These are phyloP conservation scores for Montipora capricornis DNA, from an alignment of 64 coral and sea anemone species.

Conservation along the genomic window DNA sequence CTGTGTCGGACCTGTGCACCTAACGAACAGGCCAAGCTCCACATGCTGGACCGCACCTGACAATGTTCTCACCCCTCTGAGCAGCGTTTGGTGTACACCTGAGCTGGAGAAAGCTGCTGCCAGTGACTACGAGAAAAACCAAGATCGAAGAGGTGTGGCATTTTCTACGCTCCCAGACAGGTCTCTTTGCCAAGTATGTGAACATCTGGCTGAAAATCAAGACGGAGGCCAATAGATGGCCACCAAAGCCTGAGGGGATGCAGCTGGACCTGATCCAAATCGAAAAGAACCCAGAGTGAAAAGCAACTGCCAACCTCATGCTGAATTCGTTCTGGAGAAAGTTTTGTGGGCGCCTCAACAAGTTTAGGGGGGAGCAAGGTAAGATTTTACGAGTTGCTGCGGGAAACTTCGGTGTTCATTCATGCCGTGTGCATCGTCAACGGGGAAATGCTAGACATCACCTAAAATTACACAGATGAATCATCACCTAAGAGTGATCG, in stretches of 20 bases:
- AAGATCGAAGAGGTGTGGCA: too few species aligned
- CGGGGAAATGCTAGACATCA: neutral
- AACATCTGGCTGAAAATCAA: neutral
- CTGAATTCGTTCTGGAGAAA: slow-evolving; percentile 1
- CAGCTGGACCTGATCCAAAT: neutral
- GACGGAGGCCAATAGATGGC: neutral
- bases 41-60: neutral
- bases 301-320: neutral
- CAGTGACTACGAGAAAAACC: too few species aligned
- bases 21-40: neutral
- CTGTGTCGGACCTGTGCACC: too few species aligned
- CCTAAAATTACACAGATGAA: neutral
- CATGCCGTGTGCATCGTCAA: neutral
- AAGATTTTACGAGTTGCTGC: neutral
- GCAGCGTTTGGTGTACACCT: neutral
- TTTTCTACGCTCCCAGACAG: neutral
- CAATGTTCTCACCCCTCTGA: neutral
- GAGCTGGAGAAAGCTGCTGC: too few species aligned
- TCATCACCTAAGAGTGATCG: neutral
- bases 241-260: neutral
- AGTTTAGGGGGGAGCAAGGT: neutral
- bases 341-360: neutral
- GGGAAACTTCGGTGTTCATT: neutral
- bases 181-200: neutral
- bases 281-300: neutral